Percentiles rank a stretch among this genome's conserved stretches.
phyloP scores from a whole-genome alignment of 2,888 invertebrate genomes.

The Macrosoma leucophasiata region DNA sequence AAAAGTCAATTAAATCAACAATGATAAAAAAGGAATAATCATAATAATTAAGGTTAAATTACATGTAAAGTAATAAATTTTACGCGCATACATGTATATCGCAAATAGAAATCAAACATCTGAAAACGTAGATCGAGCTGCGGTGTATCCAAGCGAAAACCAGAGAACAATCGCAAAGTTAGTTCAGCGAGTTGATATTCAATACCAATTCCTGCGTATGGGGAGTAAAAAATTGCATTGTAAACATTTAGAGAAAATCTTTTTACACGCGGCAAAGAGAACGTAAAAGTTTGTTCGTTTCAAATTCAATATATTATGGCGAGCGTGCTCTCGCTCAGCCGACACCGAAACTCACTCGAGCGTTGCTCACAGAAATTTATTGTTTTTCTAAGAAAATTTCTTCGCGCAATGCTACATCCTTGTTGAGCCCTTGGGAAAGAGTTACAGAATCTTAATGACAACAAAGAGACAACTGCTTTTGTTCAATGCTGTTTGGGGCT shows the following conservation, averaged over 20 bases:
- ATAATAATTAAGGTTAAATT: too few species aligned
- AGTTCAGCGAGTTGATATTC: conserved; percentile 17
- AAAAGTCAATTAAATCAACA: too few species aligned
- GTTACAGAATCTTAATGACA: conserved; percentile 59
- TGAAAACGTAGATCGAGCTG: not conserved
- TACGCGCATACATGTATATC: too few species aligned
- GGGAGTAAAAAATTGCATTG: conserved; percentile 61
- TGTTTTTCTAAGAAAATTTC: conserved; percentile 75
- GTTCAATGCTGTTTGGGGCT: too few species aligned
- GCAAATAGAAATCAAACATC: too few species aligned
- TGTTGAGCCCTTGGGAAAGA: conserved; percentile 48
- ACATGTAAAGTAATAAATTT: too few species aligned
- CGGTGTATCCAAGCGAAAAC: conserved; percentile 1
- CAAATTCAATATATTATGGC: conserved; percentile 75
- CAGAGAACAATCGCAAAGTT: conserved; percentile 6
- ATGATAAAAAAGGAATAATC: too few species aligned
- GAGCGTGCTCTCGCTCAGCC: conserved; percentile 72
- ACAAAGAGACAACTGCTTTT: too few species aligned
- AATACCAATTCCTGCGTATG: conserved; percentile 32
- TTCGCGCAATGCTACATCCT: conserved; percentile 54
- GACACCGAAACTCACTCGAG: conserved; percentile 75
- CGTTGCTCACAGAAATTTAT: conserved; percentile 72
- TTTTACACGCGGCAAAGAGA: conserved; percentile 61
- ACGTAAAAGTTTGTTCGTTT: conserved; percentile 74
- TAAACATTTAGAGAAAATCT: conserved; percentile 68